phyloP scores from a whole-genome alignment of 2,797 vertebrate species.

The Nasua narica region DNA sequence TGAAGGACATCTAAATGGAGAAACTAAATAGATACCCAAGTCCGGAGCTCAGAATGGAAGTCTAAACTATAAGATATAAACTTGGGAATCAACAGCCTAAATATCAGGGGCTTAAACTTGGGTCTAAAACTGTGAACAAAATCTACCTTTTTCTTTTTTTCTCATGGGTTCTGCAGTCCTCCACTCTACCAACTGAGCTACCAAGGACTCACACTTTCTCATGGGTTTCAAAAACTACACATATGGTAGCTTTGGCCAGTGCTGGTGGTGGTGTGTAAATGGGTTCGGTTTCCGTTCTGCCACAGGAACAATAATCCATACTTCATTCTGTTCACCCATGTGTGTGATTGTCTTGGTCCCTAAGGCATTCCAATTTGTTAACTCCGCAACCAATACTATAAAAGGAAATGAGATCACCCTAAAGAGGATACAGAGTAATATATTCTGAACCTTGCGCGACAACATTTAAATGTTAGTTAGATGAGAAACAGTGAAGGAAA shows the following conservation, averaged over 20 bases:
- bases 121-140: background rate
- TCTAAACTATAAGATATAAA: background rate
- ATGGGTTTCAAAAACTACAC: background rate
- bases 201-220: background rate
- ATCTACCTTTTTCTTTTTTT: background rate
- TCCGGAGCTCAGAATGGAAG: background rate
- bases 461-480: background rate
- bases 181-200: background rate
- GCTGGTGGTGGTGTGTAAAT: background rate
- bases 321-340: background rate
- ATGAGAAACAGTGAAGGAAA: background rate
- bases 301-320: background rate
- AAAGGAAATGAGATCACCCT: background rate
- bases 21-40: background rate
- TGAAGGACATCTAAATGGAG: background rate
- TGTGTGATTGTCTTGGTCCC: background rate
- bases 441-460: background rate
- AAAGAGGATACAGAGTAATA: background rate
- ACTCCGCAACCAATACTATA: background rate
- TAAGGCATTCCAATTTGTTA: background rate
- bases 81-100: background rate
- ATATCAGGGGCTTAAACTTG: background rate
- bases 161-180: background rate
- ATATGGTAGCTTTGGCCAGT: background rate
- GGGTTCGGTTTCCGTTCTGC: background rate